Percentiles rank a stretch among this genome's conserved stretches.
phyloP scores from a whole-genome alignment of 2,113 vertebrate genomes.

The Hemiscyllium ocellatum region DNA sequence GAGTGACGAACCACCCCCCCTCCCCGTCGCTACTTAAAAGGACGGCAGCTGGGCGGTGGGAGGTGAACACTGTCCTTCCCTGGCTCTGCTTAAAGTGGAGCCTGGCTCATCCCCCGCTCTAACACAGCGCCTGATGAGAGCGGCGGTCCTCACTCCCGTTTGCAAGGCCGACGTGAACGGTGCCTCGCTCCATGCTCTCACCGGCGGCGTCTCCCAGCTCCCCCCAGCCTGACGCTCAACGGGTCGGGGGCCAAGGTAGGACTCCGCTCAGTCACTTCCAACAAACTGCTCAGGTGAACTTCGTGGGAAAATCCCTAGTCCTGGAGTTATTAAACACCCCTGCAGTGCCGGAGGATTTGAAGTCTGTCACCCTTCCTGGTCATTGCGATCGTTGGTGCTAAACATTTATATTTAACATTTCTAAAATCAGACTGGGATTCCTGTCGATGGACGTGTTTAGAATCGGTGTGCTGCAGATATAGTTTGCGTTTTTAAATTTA shows the following conservation, averaged over 20 bases:
- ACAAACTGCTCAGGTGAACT: neutral
- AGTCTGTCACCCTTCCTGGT: neutral
- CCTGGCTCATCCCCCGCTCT: neutral
- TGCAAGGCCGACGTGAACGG: neutral
- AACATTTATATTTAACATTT: neutral
- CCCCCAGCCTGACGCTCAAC: neutral
- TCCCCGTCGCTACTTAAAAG: neutral
- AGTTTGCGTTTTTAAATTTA: neutral
- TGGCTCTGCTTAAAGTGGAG: no score
- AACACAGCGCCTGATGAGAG: neutral
- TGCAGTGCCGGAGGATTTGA: neutral
- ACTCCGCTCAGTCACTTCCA: neutral
- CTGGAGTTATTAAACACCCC: no score
- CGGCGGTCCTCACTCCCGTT: neutral
- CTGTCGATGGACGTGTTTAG: neutral
- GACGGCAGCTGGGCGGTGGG: neutral
- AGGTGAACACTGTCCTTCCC: neutral
- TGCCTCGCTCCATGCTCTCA: neutral
- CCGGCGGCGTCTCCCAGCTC: neutral
- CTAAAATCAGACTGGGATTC: neutral
- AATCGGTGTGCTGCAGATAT: neutral
- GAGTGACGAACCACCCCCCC: neutral
- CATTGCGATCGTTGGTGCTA: neutral
- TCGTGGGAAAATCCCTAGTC: neutral
- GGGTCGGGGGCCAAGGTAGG: neutral